These are phyloP conservation scores for Epistrophe eligans DNA, from an alignment of 2,888 invertebrate genomes.

Conservation along the genomic window DNA sequence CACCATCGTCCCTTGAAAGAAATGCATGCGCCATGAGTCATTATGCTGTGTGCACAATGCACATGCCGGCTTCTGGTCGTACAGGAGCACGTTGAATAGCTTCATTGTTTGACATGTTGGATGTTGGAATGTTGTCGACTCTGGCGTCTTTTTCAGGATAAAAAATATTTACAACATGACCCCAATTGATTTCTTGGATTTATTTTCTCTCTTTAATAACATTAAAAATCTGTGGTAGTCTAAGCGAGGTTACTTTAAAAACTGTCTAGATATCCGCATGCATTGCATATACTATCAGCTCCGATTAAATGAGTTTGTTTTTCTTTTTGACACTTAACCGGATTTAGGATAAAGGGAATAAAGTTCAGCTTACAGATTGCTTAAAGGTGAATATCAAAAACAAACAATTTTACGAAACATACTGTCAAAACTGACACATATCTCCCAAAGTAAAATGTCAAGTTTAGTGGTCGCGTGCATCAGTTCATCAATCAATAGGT, in stretches of 20 bases:
- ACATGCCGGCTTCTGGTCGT: constrained; percentile 35
- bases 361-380: too few relatives aligned
- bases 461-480: not conserved
- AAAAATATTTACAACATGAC: constrained; percentile 50
- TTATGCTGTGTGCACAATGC: not conserved
- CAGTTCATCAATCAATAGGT: not conserved
- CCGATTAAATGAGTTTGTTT: not conserved
- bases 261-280: not conserved
- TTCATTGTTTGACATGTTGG: constrained; percentile 62
- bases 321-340: too few relatives aligned
- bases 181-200: constrained; percentile 51
- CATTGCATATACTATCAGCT: not conserved
- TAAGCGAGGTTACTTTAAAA: not conserved
- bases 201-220: not conserved
- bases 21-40: constrained; percentile 60
- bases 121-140: constrained; percentile 26
- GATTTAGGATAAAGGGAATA: too few relatives aligned
- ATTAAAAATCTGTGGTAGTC: not conserved
- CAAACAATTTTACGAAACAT: too few relatives aligned
- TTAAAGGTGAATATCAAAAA: too few relatives aligned
- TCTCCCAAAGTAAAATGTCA: not conserved
- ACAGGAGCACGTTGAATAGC: constrained; percentile 41
- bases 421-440: not conserved
- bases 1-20: constrained; percentile 3
- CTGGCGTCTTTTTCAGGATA: constrained; percentile 52